Base-by-base conservation (phyloP, 2,888 invertebrate species). In the Cataglyphis albicans region DNA sequence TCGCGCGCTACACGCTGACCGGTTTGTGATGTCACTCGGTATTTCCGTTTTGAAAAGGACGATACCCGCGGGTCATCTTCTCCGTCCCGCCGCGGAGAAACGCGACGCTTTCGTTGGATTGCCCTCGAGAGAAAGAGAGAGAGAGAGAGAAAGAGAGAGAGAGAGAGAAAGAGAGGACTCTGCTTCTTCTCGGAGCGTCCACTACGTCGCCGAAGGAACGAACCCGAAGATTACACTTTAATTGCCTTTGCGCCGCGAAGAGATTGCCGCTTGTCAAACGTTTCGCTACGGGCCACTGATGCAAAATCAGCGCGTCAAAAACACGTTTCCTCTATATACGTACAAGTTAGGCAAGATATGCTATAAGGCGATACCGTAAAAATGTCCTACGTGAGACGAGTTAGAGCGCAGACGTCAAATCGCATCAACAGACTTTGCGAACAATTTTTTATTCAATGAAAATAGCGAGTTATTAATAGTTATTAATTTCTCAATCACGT, bases 1-100 rank as follows among this genome's bases (percentile, higher is more conserved):
- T 84, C 80, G 76, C 83, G 61, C 75, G 67, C 83, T 84, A 82
- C 84, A 70, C 80, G 78, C 84, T 84, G 87, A 91, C 90, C 91
- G 91, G 91, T 91, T 88, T 86, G 87, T 92, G 92, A 92, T 91
- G 91, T 92, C 92, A 92, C 87, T 88, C 85, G 83, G 88, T 88
- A 91, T 91, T 91, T 91, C 87, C 87, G 89, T 89, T 89, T 88
- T 83, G 81, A 83, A 83, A 88, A 84, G 84, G 81, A 32, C 81
- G 80, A 65, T 73, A 68, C 32, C 59, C 52, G 64, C 52, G 52
- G 52, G n/a, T 68, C 75, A 68, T 76, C 63, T 21, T 81, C 63
- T 7, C 64, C 64, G 63, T 73, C 82, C n/a, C 25, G 15, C 64
- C 35, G 21, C 18, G 35, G 38, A 65, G 25, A 44, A 41, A n/a